phyloP scores from a whole-genome alignment of 1,140 invertebrate species.

The Calliopsis andreniformis region DNA sequence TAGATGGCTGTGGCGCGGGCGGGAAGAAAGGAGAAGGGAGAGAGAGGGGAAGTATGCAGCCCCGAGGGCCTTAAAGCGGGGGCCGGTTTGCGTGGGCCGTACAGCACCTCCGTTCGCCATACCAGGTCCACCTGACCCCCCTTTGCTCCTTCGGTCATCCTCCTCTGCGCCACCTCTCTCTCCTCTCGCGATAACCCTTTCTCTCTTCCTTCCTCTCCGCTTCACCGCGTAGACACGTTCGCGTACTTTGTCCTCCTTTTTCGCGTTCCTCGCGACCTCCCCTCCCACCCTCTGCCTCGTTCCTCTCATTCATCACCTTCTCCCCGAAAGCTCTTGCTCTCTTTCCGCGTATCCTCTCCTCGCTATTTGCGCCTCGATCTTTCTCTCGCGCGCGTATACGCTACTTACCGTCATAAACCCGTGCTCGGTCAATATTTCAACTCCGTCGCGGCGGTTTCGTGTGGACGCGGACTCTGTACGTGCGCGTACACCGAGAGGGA shows the following conservation, averaged over 20 bases:
- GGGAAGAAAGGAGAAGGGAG: constrained; percentile 28
- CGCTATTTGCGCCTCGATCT: constrained; percentile 7
- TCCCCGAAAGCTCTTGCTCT: constrained; percentile 48
- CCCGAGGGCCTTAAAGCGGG: constrained; percentile 59
- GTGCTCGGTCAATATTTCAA: constrained; percentile 63
- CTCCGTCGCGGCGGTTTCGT: constrained; percentile 38
- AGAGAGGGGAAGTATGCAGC: constrained; percentile 50
- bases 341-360: constrained; percentile 21
- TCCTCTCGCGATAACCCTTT: constrained; percentile 10
- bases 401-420: constrained; percentile 64
- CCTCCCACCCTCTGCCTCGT: background rate
- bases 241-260: constrained; percentile 30
- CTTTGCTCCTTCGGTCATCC: constrained; percentile 12
- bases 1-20: constrained; percentile 44
- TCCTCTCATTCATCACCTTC: constrained; percentile 43
- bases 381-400: constrained; percentile 33
- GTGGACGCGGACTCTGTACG: constrained; percentile 11
- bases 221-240: background rate
- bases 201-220: constrained; percentile 6
- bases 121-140: constrained; percentile 61
- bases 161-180: constrained; percentile 4
- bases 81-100: constrained; percentile 73
- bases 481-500: constrained; percentile 7
- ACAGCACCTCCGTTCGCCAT: constrained; percentile 69
- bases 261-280: constrained; percentile 1